Evolutionary conservation across 1,140 invertebrate species (phyloP), one percentile per base, ranked within the genome.

Genomic region (Anoplolepis gracilipes): DNA sequence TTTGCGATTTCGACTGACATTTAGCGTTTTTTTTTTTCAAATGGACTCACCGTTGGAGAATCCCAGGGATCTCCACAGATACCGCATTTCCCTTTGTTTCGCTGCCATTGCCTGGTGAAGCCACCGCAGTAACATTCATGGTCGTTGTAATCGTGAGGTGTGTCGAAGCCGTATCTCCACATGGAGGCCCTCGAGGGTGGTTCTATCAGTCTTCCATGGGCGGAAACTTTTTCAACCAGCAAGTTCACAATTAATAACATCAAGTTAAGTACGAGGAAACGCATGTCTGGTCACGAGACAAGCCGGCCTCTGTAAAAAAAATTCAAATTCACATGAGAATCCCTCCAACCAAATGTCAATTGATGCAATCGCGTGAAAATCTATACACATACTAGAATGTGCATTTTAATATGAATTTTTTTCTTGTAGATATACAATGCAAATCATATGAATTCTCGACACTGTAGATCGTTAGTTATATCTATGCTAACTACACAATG

Each of bases 81-180:
- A 4, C 98, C 98, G 92, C 98, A 99, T 93, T 98, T 98, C 0
- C 98, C 96, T 90, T 97, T 97, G 86, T 97, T 97, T 22, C 87
- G 93, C 67, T 96, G 95, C 97, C 97, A 98, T 90, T 98, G 97
- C 76, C 97, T 95, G 2, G 96, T 96, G 90, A 98, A 98, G 4
- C 98, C 98, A 2, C 98, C 98, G 93, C 98, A 99, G 93, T 97
- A 98, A 2, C 97, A 95, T 92, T 98, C 97, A 92, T 98, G 97
- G 92, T 99, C 98, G 91, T 98, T 98, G 94, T 98, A 99, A 93
- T 97, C 96, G 33, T 95, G 94, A 2, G 96, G 96, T 8, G 96
- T 96, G 72, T 95, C 93, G 91, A 96, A 97, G 16, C 96, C 96
- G 86, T 96, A 96, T 89, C 96, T 94, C 97, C 97, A 98, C 93